Percentiles rank a stretch among this genome's conserved stretches.
These are phyloP conservation scores for Sesia bembeciformis DNA, from an alignment of 2,888 invertebrate genomes.

Conservation along the genomic window DNA sequence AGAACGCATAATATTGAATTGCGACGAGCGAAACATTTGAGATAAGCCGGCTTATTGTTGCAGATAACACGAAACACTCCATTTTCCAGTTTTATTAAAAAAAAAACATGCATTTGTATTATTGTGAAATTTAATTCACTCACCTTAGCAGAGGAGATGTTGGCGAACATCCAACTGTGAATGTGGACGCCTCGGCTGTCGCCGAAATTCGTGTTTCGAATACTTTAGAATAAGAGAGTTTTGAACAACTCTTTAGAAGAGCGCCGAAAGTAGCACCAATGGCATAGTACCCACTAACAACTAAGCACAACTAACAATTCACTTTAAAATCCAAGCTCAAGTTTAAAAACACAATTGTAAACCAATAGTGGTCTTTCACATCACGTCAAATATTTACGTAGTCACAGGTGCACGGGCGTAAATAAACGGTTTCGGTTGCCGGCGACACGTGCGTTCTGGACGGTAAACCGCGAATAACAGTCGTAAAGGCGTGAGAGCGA, in stretches of 20 bases:
- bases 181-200: conserved; percentile 54
- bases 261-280: conserved; percentile 20
- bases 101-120: conserved; percentile 25
- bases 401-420: conserved; percentile 59
- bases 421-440: conserved; percentile 38
- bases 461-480: conserved; percentile 61
- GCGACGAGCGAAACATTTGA: conserved; percentile 26
- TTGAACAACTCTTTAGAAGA: neutral
- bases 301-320: conserved; percentile 45
- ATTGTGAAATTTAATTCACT: conserved; percentile 30
- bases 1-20: conserved; percentile 18
- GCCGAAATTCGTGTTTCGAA: conserved; percentile 48
- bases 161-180: conserved; percentile 70
- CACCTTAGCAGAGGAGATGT: conserved; percentile 64
- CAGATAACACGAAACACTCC: conserved; percentile 20
- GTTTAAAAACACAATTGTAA: conserved; percentile 31
- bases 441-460: conserved; percentile 62
- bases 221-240: conserved; percentile 36
- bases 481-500: conserved; percentile 30
- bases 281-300: conserved; percentile 43
- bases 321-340: conserved; percentile 27
- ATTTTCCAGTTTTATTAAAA: conserved; percentile 11
- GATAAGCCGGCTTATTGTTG: conserved; percentile 36
- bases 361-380: conserved; percentile 58
- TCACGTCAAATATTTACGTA: conserved; percentile 58